These are phyloP conservation scores for Corythornis madagascariensis DNA, from an alignment of 2,113 vertebrate species.

Conservation along the genomic window DNA sequence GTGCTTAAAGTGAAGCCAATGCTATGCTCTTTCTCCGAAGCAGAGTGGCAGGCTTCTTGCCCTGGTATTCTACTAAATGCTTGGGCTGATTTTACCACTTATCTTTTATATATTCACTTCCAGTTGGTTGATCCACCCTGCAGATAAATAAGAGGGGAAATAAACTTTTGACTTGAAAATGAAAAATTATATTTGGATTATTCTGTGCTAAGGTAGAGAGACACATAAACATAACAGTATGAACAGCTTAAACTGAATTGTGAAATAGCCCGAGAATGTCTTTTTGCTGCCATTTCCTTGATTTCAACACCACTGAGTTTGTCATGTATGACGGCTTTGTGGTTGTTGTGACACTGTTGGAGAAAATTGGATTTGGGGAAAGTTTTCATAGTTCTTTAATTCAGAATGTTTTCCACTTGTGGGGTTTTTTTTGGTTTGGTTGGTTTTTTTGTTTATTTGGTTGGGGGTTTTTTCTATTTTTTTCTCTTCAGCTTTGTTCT, in stretches of 20 bases:
- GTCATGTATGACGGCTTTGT: conserved; percentile 49
- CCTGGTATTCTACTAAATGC: background rate
- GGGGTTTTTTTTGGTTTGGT: background rate
- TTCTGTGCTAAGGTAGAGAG: conserved; percentile 24
- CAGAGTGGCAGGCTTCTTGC: background rate
- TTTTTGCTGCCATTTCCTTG: conserved; percentile 44
- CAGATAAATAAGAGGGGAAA: background rate
- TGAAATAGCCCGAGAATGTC: conserved; percentile 54
- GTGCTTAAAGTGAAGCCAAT: background rate
- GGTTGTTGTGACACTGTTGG: conserved; percentile 47
- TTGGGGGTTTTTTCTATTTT: background rate
- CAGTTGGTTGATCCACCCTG: background rate
- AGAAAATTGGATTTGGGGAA: conserved; percentile 60
- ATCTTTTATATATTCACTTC: background rate
- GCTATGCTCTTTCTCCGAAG: background rate
- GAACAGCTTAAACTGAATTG: conserved; percentile 41
- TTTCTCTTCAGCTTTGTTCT: conserved; percentile 27
- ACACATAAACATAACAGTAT: conserved; percentile 15
- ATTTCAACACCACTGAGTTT: conserved; percentile 40
- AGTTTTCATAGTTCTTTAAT: conserved; percentile 61
- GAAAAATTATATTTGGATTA: background rate
- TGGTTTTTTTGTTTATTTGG: too few relatives aligned
- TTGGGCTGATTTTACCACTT: background rate
- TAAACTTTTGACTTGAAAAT: background rate
- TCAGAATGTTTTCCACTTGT: conserved; percentile 33